Conservation (phyloP, 2,888 invertebrate genomes). For the Linnaemya vulpina region DNA sequence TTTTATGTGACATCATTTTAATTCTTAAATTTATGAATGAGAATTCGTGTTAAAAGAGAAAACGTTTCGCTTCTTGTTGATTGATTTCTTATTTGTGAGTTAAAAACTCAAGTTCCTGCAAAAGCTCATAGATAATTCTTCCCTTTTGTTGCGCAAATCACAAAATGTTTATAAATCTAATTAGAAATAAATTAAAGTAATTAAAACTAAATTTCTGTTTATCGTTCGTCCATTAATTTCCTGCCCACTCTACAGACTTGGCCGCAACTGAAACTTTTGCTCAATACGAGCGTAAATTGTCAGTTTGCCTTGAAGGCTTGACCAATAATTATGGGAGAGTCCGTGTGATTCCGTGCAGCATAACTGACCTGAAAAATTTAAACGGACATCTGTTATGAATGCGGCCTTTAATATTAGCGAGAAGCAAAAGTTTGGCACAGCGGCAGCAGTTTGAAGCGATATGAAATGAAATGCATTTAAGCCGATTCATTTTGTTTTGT, state of each 20-base stretch:
- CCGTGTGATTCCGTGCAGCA: not conserved
- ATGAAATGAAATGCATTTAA: not conserved
- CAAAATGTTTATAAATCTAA: not conserved
- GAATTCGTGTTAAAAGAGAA: not conserved
- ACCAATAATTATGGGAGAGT: slow-evolving; percentile 13
- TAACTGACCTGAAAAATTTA: not conserved
- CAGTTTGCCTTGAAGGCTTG: slow-evolving; percentile 1
- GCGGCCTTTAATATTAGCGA: not conserved
- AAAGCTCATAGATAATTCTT: not conserved
- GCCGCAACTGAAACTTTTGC: not conserved
- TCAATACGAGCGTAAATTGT: not conserved
- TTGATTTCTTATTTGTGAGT: not conserved
- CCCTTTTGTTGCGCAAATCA: not conserved
- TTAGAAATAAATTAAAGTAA: slow-evolving; percentile 3
- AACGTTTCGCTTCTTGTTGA: not conserved
- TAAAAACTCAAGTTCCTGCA: not conserved
- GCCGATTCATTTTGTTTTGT: not conserved
- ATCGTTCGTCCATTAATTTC: not conserved
- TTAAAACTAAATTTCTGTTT: not conserved
- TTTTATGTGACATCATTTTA: not conserved
- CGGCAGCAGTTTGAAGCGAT: not conserved
- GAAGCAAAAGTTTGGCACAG: not conserved
- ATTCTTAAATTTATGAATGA: not conserved
- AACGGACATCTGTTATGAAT: not conserved
- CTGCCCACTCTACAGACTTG: not conserved